phyloP scores from a whole-genome alignment of 1,140 invertebrate genomes.

The Trichonephila inaurata region DNA sequence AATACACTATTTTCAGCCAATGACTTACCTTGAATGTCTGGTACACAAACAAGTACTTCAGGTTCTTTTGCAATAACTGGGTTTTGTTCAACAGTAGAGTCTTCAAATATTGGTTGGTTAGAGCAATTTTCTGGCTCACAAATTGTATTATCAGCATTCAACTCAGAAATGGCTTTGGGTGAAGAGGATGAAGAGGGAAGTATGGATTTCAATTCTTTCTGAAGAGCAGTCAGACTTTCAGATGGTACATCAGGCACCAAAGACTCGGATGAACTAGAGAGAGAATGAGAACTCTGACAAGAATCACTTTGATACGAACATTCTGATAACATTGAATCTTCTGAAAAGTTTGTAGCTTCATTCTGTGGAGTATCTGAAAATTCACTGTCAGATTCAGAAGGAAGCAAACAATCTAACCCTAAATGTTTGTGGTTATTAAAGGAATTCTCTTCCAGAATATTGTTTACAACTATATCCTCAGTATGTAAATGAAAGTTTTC shows the following conservation, averaged over 20 bases:
- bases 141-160: not conserved
- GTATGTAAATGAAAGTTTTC: no score
- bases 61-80: not conserved
- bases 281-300: conserved; percentile 1
- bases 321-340: conserved; percentile 42
- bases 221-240: not conserved
- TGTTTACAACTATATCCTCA: not conserved
- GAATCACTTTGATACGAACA: conserved; percentile 10
- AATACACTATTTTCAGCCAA: not conserved
- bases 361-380: not conserved
- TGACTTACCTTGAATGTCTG: not conserved
- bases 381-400: not conserved
- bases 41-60: not conserved
- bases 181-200: not conserved
- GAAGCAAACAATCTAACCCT: not conserved
- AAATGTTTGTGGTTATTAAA: not conserved
- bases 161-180: not conserved
- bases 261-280: not conserved
- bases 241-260: not conserved
- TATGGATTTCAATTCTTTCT: not conserved
- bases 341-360: not conserved
- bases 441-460: not conserved
- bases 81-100: not conserved
- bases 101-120: not conserved
- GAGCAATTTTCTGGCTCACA: not conserved